Evolutionary conservation across 2,113 vertebrate genomes (phyloP), one percentile per base, ranked within the genome.

Genomic region (Hucho hucho): DNA sequence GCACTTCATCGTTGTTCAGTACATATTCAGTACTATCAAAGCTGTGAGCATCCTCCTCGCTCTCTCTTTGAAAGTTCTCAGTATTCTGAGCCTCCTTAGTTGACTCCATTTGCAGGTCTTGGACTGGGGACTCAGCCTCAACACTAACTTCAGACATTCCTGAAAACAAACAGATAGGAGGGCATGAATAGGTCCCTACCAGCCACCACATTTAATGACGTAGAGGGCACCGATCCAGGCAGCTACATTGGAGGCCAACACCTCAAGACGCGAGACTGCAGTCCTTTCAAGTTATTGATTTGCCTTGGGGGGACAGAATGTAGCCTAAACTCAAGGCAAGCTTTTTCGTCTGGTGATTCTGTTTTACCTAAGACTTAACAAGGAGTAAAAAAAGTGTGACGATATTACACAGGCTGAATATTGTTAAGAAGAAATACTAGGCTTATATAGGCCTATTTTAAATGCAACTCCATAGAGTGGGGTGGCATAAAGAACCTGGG

Each of bases 71-170:
- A 77, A 81, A 78, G 68, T 87, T 75, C 73, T 86, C 81, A 70
- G 84, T 61, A 68, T 84, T 87, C 24, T 80, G 79, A 79, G 70
- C 58, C 58, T 22, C 2, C 58, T 61, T 9, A 22, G 58, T 2
- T 83, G 65, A 84, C 74, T 87, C 89, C 83, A 80, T 69, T 56
- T 73, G 87, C 78, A 76, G 83, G 75, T 88, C 87, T 87, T 89
- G 77, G 12, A 85, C 70, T 72, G 84, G 88, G 64, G 81, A 84
- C 69, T 87, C 87, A 69, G 87, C 81, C 77, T 91, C 90, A 89
- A 92, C 83, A 90, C 92, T 93, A 93, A 89, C 79, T 85, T 92
- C 88, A 88, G 93, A 93, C 93, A 94, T 93, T 81, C 90, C 92
- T 92, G 91, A 75, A 93, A 22, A 61, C n/a, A 93, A n/a, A 69